A percentile compares a stretch with the other conserved stretches of the same genome.
Conservation (phyloP, 2,888 invertebrate species). For the Galerucella calmariensis region DNA sequence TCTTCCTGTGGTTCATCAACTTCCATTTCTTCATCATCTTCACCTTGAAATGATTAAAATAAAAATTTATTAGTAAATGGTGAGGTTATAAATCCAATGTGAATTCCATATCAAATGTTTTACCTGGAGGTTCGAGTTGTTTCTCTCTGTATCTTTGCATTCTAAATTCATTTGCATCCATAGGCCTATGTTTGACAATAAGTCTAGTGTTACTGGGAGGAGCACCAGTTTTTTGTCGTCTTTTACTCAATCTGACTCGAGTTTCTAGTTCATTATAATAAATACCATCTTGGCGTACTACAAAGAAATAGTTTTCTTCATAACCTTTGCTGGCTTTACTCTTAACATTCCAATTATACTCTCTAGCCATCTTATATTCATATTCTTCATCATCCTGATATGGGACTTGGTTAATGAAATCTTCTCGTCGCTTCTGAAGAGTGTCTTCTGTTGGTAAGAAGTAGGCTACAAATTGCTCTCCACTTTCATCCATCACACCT, state of each 20-base stretch:
- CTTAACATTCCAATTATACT: slow-evolving; percentile 99
- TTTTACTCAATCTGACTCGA: slow-evolving; percentile 91
- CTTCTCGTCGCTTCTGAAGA: slow-evolving; percentile 86
- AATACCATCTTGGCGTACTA: slow-evolving; percentile 88
- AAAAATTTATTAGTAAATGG: slow-evolving; percentile 10
- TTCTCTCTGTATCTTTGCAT: slow-evolving; percentile 88
- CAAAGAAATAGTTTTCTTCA: slow-evolving; percentile 97
- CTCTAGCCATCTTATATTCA: slow-evolving; percentile 96
- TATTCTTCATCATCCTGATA: slow-evolving; percentile 93
- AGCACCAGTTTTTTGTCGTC: slow-evolving; percentile 80
- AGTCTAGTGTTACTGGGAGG: slow-evolving; percentile 81
- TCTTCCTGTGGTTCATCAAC: slow-evolving; percentile 58
- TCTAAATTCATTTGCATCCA: slow-evolving; percentile 85
- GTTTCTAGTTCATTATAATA: slow-evolving; percentile 97
- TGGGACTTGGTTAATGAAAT: slow-evolving; percentile 78
- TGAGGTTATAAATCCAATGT: background rate
- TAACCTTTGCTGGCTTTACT: slow-evolving; percentile 83
- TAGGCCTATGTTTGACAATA: slow-evolving; percentile 89
- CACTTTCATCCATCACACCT: slow-evolving; percentile 99
- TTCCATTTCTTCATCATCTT: slow-evolving; percentile 73
- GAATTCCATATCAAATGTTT: background rate
- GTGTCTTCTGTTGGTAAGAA: slow-evolving; percentile 96
- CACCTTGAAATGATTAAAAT: slow-evolving; percentile 51
- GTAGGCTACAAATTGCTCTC: slow-evolving; percentile 99
- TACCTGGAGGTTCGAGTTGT: slow-evolving; percentile 86